Conservation (phyloP, 1,140 invertebrate genomes). For the Adoxophyes honmai region DNA sequence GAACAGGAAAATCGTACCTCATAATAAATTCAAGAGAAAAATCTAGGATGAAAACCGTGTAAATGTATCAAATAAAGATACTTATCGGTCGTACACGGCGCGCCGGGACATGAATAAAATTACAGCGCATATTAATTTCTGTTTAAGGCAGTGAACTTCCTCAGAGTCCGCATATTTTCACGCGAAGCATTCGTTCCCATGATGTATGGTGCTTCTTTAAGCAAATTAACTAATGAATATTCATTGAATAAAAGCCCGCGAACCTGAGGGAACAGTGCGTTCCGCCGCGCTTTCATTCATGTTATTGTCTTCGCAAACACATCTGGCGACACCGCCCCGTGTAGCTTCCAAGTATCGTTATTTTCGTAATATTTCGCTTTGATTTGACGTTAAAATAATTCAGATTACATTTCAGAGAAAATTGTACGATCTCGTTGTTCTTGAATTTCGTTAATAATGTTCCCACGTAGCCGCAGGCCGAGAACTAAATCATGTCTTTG, state of each 20-base stretch:
- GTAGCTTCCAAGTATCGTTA: no score
- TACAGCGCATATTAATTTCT: conserved; percentile 15
- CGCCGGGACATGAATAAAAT: conserved; percentile 6
- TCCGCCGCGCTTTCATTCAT: conserved; percentile 22
- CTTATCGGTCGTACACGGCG: conserved; percentile 2
- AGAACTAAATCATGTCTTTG: no score
- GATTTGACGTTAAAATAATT: no score
- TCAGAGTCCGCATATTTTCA: conserved; percentile 46
- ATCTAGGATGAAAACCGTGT: not conserved
- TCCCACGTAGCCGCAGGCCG: no score
- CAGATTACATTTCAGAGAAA: no score
- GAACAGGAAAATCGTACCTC: no score
- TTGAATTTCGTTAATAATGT: no score
- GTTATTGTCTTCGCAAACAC: not conserved
- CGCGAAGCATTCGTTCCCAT: conserved; percentile 39
- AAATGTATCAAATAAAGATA: conserved; percentile 2
- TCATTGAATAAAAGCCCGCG: conserved; percentile 51
- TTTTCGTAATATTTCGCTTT: no score
- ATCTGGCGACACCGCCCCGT: not conserved
- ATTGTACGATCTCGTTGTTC: no score
- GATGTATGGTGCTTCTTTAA: conserved; percentile 59
- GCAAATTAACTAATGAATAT: conserved; percentile 69
- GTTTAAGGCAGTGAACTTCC: conserved; percentile 16
- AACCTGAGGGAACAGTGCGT: conserved; percentile 39
- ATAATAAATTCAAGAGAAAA: not conserved